Conservation (phyloP, 2,797 vertebrate species). For the Chloroceryle inda region DNA sequence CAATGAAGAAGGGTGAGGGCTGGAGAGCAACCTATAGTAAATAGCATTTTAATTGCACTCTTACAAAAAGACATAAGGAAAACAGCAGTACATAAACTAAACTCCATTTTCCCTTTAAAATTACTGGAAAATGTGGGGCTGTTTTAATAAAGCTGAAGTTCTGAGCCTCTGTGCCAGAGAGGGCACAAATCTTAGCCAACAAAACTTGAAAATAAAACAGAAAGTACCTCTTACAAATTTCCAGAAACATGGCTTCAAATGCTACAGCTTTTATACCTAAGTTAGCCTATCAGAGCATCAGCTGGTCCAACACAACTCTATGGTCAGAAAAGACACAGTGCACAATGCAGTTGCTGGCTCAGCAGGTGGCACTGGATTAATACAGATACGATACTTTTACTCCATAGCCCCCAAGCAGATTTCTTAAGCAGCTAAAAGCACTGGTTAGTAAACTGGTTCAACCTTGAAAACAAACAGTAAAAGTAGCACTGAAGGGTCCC, state of each 20-base stretch:
- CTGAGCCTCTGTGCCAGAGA: not conserved
- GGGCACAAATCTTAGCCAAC: not conserved
- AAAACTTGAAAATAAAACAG: not conserved
- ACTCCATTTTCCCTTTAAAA: not conserved
- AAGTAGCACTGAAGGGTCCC: not conserved
- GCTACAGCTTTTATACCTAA: not conserved
- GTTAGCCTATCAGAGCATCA: not conserved
- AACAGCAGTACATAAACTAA: not conserved
- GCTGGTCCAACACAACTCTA: not conserved
- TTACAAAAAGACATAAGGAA: not conserved
- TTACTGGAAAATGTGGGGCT: not conserved
- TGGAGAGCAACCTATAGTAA: constrained; percentile 47
- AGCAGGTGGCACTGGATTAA: constrained; percentile 65
- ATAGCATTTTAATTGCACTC: not conserved
- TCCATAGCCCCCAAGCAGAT: not conserved
- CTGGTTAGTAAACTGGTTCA: not conserved
- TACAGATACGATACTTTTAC: not conserved
- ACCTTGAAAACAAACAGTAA: not conserved
- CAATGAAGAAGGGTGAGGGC: constrained; percentile 39
- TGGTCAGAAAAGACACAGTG: not conserved
- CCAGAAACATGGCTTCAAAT: not conserved
- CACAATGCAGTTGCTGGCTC: constrained; percentile 48
- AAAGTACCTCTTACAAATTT: not conserved
- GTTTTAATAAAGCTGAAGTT: not conserved
- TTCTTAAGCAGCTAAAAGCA: not conserved